Evolutionary conservation across 2,888 invertebrate species (phyloP), one percentile per base, ranked within the genome.

Genomic region (Dorcus hopei): DNA sequence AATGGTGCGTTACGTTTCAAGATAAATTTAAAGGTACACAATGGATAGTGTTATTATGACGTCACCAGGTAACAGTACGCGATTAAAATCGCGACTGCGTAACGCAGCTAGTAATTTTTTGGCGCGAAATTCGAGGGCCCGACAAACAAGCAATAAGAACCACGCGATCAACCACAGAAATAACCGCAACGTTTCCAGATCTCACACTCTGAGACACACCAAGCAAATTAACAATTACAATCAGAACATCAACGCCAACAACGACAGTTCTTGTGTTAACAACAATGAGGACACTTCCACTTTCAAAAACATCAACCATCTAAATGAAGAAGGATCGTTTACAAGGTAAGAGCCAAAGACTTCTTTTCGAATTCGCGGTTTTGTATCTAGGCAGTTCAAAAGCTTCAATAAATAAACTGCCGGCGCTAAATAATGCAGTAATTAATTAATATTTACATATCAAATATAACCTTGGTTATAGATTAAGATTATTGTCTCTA

Each of bases 41-140:
- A 83, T 83, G 83, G 83, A 83, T 74, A 80, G 82, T 74, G 82
- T 82, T 68, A 66, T 72, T 53, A 77, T 83, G 69, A 80, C 81
- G 75, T 79, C 81, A 70, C 78, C 80, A 57, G 80, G 77, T 67
- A 80, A 78, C 66, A 80, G 75, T 69, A 78, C 64, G 49, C 66
- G 68, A 33, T 61, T 68, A 53, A 63, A 80, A 79, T 55, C 79
- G 79, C 70, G 74, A 79, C 80, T 61, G 80, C 82, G 75, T 78
- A 81, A 73, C 74, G 81, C 73, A 38, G 66, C 62, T 7, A 65
- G 26, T 4, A 33, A 56, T 53, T 55, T 65, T 60, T 64, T 67
- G 56, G 60, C 65, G 57, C 59, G 66, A 40, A 64, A 41, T 56
- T 65, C 65, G 38, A 64, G 61, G 57, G 59, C 51, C 53, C 63